A percentile compares a stretch with the other conserved stretches of the same genome.
Evolutionary conservation across 2,113 vertebrate species (phyloP).

Genomic region (Casuarius casuarius): DNA sequence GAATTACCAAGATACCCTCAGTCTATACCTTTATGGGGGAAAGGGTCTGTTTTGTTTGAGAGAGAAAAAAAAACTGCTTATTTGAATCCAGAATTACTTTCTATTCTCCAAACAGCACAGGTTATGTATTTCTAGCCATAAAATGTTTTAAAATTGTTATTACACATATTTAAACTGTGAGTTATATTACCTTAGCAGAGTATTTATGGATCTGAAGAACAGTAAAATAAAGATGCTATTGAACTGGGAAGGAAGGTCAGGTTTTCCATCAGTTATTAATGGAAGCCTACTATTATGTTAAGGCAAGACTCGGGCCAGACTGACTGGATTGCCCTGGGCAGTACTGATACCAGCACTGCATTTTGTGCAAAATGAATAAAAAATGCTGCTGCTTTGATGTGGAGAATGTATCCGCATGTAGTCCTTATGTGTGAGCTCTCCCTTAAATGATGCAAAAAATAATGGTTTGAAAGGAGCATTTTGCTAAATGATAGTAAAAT

Average conservation of each 20-base stretch:
- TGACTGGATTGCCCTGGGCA: not conserved
- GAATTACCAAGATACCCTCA: not conserved
- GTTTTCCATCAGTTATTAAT: not conserved
- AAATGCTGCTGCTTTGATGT: not conserved
- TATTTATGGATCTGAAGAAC: not conserved
- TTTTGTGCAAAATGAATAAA: not conserved
- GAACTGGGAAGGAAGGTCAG: not conserved
- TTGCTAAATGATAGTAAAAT: constrained; percentile 12
- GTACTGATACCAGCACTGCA: not conserved
- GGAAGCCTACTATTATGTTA: not conserved
- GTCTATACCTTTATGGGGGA: not conserved
- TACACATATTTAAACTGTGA: not conserved
- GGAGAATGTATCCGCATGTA: not conserved
- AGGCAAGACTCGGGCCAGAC: not conserved
- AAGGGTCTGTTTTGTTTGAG: not conserved
- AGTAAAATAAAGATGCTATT: not conserved
- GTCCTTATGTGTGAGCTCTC: not conserved
- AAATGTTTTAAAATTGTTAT: constrained; percentile 6
- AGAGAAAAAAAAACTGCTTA: not conserved
- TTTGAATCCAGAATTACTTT: not conserved
- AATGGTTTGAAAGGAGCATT: not conserved
- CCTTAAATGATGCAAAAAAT: not conserved
- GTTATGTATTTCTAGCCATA: not conserved
- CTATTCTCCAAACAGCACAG: not conserved
- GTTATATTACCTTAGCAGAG: not conserved